Conservation (phyloP, 2,113 vertebrate genomes). For the Theropithecus gelada region DNA sequence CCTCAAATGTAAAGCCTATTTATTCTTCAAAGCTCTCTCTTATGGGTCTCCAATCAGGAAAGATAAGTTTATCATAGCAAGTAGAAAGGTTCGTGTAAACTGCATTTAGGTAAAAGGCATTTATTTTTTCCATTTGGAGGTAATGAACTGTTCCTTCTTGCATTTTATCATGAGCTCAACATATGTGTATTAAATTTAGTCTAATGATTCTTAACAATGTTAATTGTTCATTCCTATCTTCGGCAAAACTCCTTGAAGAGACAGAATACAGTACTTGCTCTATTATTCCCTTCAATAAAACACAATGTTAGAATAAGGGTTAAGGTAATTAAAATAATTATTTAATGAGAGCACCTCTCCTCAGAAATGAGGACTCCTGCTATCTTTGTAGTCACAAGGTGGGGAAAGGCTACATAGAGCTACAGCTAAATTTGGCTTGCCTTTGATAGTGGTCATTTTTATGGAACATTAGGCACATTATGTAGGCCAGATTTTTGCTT, state of each 20-base stretch:
- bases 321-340: constrained; percentile 47
- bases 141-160: background rate
- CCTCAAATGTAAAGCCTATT: background rate
- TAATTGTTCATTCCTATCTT: background rate
- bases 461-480: constrained; percentile 2
- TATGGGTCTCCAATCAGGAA: background rate
- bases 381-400: constrained; percentile 5
- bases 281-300: constrained; percentile 27
- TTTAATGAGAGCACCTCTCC: constrained; percentile 53
- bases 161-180: background rate
- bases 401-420: background rate
- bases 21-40: constrained; percentile 3
- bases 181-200: background rate
- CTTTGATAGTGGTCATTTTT: constrained; percentile 57
- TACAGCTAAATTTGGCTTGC: constrained; percentile 51
- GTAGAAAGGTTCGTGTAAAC: background rate
- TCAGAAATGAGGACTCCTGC: constrained; percentile 60
- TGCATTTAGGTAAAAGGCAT: background rate
- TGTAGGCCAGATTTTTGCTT: constrained; percentile 46
- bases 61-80: background rate
- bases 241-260: constrained; percentile 23
- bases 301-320: constrained; percentile 20
- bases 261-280: background rate
- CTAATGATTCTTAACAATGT: background rate
- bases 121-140: background rate